Conservation (phyloP, 2,113 vertebrate genomes). For the Prolemur simus region DNA sequence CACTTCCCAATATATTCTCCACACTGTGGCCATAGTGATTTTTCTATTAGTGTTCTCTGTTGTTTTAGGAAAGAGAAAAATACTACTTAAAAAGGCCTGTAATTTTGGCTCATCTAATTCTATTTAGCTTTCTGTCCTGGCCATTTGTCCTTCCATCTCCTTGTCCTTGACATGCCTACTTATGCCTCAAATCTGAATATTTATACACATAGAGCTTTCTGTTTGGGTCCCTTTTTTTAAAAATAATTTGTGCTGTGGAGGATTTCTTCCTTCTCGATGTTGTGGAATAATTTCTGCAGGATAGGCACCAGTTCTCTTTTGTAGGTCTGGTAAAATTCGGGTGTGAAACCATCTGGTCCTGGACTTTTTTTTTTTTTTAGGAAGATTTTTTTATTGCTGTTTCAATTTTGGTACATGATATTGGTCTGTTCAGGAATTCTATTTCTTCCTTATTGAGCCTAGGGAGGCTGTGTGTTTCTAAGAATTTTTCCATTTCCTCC, state of each 20-base stretch:
- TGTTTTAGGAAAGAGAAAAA: neutral
- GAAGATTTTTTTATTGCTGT: no score
- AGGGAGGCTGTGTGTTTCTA: no score
- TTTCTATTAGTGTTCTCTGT: neutral
- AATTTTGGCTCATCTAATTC: neutral
- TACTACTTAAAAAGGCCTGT: neutral
- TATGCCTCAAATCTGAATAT: neutral
- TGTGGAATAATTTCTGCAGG: no score
- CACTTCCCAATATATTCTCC: neutral
- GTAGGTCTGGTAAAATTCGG: no score
- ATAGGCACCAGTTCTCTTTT: no score
- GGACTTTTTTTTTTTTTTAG: no score
- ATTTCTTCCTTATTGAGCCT: no score
- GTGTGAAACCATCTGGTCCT: no score
- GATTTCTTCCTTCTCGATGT: no score
- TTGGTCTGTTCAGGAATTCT: no score
- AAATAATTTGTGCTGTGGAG: neutral
- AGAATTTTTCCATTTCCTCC: no score
- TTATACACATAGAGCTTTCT: neutral
- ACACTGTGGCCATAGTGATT: neutral
- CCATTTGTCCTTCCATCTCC: neutral
- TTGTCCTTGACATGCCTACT: neutral
- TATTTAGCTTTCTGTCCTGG: neutral
- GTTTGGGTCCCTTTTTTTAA: neutral
- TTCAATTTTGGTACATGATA: no score